phyloP scores from a whole-genome alignment of 2,888 invertebrate genomes.

The Idaea dimidiata region DNA sequence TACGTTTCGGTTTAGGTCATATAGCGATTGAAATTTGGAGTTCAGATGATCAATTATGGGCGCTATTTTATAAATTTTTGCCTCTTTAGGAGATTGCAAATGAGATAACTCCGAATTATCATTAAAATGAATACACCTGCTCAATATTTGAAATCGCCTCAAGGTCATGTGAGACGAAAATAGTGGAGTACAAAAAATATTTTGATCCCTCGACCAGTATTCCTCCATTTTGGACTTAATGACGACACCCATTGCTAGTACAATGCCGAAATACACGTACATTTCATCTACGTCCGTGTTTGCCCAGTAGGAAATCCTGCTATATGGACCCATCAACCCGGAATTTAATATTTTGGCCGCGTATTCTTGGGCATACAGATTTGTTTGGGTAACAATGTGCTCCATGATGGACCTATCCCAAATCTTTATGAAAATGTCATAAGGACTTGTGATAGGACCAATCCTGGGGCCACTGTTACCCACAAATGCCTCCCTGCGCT shows the following conservation, averaged over 20 bases:
- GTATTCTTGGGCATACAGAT: conserved; percentile 1
- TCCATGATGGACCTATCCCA: conserved; percentile 4
- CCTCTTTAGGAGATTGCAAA: neutral
- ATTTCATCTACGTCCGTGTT: neutral
- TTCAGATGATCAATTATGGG: neutral
- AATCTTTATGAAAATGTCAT: neutral
- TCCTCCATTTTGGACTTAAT: neutral
- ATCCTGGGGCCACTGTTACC: neutral
- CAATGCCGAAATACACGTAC: neutral
- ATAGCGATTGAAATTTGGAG: neutral
- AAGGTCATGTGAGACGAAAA: neutral
- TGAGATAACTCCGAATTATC: neutral
- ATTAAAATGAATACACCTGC: neutral
- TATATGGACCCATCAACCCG: neutral
- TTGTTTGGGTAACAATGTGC: conserved; percentile 1
- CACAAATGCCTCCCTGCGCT: neutral
- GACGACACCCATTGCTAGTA: neutral
- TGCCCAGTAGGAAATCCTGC: neutral
- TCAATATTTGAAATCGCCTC: neutral
- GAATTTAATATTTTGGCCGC: neutral
- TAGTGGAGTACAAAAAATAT: neutral
- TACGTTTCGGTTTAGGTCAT: conserved; percentile 4
- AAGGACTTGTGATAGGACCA: neutral
- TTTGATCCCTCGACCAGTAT: neutral
- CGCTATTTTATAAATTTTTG: neutral